These are phyloP conservation scores for Leiothrix lutea DNA, from an alignment of 2,113 vertebrate species.

Conservation along the genomic window DNA sequence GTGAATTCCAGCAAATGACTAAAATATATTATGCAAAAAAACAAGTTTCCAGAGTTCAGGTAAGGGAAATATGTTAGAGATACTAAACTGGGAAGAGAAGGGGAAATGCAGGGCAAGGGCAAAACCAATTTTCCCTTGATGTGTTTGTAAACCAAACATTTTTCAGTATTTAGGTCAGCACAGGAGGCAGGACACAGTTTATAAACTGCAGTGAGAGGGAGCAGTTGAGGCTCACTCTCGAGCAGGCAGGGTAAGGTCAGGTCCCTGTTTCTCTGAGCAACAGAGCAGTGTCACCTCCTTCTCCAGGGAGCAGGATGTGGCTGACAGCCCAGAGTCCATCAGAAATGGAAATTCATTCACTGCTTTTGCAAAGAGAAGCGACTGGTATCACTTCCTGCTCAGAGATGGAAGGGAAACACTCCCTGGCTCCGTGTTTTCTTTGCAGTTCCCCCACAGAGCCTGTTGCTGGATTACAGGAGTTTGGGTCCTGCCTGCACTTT, in stretches of 20 bases:
- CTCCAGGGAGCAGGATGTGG: not conserved
- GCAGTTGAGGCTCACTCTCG: not conserved
- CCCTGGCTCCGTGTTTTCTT: not conserved
- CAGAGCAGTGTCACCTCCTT: not conserved
- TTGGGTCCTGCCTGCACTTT: not conserved
- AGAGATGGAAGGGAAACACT: not conserved
- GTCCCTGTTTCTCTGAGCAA: not conserved
- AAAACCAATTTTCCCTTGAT: not conserved
- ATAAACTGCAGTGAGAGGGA: not conserved
- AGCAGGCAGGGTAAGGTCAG: not conserved
- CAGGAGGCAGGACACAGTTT: not conserved
- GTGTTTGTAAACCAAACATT: conserved; percentile 39
- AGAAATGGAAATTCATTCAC: not conserved
- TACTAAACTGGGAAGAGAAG: not conserved
- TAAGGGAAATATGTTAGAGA: not conserved
- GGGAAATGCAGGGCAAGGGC: not conserved
- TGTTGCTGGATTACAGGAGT: not conserved
- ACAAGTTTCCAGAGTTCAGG: not conserved
- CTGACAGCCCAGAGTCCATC: not conserved
- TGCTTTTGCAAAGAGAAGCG: not conserved
- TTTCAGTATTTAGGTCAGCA: not conserved
- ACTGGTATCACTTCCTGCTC: not conserved
- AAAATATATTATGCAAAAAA: not conserved
- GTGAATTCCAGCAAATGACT: not conserved
- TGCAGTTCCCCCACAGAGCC: not conserved